Evolutionary conservation across 23 tunicate genomes (phyloP).

Genomic region (Styela plicata): DNA sequence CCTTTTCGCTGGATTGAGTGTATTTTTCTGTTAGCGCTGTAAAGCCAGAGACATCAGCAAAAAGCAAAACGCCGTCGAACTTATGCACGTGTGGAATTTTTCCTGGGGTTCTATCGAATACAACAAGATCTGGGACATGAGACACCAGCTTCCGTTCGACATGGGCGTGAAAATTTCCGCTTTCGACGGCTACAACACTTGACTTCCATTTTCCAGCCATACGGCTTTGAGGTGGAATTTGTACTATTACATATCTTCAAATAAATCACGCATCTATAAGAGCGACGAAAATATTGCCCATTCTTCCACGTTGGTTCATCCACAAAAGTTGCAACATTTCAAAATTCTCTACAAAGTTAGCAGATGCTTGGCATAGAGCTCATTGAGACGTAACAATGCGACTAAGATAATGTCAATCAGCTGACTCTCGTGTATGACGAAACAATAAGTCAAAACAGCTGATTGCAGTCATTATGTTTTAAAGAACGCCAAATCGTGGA

Average conservation of each 20-base stretch:
- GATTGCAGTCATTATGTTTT: neutral
- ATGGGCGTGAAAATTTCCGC: neutral
- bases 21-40: conserved; percentile 95
- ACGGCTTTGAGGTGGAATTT: neutral
- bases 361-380: too few species aligned
- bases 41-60: conserved; percentile 98
- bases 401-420: neutral
- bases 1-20: conserved; percentile 78
- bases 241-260: neutral
- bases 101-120: conserved; percentile 62
- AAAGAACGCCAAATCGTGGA: neutral
- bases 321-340: too few species aligned
- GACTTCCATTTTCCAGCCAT: conserved; percentile 7
- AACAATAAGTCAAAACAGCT: neutral
- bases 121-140: conserved; percentile 84
- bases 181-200: neutral
- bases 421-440: neutral
- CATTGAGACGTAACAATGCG: neutral
- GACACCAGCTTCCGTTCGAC: conserved; percentile 64
- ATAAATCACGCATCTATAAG: neutral
- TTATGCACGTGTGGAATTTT: conserved; percentile 69
- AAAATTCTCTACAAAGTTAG: too few species aligned
- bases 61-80: conserved; percentile 88
- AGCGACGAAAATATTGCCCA: neutral
- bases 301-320: too few species aligned